A percentile compares a stretch with the other conserved stretches of the same genome.
Evolutionary conservation across 2,888 invertebrate species (phyloP).

Genomic region (Resseliella maxima): DNA sequence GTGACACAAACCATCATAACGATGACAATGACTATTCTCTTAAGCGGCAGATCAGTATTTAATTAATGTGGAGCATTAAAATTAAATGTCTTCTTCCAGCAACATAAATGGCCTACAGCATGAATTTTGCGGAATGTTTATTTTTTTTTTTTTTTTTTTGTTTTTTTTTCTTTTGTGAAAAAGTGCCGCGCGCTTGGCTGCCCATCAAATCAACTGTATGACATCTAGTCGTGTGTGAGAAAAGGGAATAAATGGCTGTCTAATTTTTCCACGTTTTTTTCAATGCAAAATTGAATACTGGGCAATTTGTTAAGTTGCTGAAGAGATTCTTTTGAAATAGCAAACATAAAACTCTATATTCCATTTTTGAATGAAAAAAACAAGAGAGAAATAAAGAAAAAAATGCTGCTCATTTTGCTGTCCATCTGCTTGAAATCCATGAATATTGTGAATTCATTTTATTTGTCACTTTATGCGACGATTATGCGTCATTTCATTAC

Average conservation of each 20-base stretch:
- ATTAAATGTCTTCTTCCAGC: slow-evolving; percentile 6
- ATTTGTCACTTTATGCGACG: not conserved
- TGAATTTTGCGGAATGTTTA: not conserved
- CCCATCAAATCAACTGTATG: too few species aligned
- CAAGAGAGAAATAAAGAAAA: too few species aligned
- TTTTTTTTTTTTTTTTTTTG: not conserved
- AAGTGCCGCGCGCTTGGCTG: too few species aligned
- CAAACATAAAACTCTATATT: not conserved
- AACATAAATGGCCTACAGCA: too few species aligned
- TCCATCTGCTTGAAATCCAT: not conserved
- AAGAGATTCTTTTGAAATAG: not conserved
- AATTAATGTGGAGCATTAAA: slow-evolving; percentile 22
- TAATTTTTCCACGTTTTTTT: too few species aligned
- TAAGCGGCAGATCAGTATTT: not conserved
- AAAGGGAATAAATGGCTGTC: too few species aligned
- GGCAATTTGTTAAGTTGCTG: not conserved
- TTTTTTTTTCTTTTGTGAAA: too few species aligned
- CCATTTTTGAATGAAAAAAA: too few species aligned
- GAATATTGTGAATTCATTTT: not conserved
- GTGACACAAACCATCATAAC: not conserved
- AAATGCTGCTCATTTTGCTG: not conserved
- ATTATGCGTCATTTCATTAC: slow-evolving; percentile 4
- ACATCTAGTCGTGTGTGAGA: too few species aligned
- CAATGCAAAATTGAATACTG: not conserved
- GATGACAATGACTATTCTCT: not conserved